phyloP scores from a whole-genome alignment of 2,888 invertebrate species.

The Napeogenes inachia region DNA sequence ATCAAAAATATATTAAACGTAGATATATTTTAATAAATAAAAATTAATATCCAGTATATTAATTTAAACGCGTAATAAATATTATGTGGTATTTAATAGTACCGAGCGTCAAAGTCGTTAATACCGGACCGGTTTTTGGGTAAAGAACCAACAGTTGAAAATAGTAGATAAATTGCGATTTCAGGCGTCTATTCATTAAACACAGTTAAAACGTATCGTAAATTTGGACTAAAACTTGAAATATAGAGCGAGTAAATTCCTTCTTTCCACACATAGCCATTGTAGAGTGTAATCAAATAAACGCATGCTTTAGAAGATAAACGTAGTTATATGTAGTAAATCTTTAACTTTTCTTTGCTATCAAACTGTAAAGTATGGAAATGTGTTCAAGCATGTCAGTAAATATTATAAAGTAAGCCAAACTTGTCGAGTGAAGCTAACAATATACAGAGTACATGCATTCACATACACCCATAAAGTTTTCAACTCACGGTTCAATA shows the following conservation, averaged over 20 bases:
- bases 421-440: conserved; percentile 16
- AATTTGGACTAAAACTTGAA: conserved; percentile 5
- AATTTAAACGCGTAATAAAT: too few relatives aligned
- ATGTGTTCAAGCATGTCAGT: conserved; percentile 8
- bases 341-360: too few relatives aligned
- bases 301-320: background rate
- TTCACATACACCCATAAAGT: conserved; percentile 36
- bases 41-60: too few relatives aligned
- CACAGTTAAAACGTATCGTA: conserved; percentile 6
- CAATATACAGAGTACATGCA: conserved; percentile 25
- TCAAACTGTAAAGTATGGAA: too few relatives aligned
- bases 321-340: background rate
- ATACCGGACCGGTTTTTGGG: too few relatives aligned
- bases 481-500: conserved; percentile 52
- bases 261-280: conserved; percentile 2
- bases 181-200: conserved; percentile 10
- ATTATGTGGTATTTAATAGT: too few relatives aligned
- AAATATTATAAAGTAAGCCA: conserved; percentile 13
- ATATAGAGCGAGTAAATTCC: background rate
- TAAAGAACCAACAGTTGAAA: conserved; percentile 5
- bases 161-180: conserved; percentile 9
- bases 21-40: too few relatives aligned
- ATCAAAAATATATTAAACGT: too few relatives aligned
- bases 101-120: too few relatives aligned
- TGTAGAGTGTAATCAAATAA: background rate